Conservation (phyloP, 2,888 invertebrate genomes). For the Diachrysia chrysitis region DNA sequence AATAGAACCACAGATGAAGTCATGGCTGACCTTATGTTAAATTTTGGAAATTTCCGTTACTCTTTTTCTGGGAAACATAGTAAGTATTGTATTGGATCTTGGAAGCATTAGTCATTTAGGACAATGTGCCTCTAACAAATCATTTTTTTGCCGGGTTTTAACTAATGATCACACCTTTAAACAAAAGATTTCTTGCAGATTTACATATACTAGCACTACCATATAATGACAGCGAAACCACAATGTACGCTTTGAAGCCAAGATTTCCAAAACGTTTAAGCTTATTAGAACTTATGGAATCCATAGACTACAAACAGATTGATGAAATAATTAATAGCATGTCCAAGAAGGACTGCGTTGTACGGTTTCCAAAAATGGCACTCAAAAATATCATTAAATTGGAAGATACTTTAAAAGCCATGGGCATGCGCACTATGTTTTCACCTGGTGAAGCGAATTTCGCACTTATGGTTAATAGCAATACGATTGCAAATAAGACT, state of each 20-base stretch:
- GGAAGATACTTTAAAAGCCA: conserved; percentile 84
- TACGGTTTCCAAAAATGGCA: conserved; percentile 93
- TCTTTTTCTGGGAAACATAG: conserved; percentile 70
- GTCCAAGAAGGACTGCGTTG: conserved; percentile 83
- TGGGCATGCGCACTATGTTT: conserved; percentile 92
- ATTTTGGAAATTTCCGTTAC: conserved; percentile 77
- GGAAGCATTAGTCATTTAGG: conserved; percentile 9
- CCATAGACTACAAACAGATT: conserved; percentile 84
- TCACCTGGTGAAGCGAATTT: conserved; percentile 90
- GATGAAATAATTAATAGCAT: conserved; percentile 85
- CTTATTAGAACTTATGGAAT: conserved; percentile 83
- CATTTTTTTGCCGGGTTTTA: neutral
- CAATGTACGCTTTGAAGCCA: conserved; percentile 92
- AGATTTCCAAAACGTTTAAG: conserved; percentile 73
- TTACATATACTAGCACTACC: conserved; percentile 92
- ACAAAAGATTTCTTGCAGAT: conserved; percentile 71
- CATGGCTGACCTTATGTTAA: conserved; percentile 91
- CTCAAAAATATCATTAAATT: conserved; percentile 90
- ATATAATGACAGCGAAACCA: conserved; percentile 91
- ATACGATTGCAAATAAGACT: conserved; percentile 61
- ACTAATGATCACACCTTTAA: conserved; percentile 13
- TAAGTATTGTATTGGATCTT: conserved; percentile 53
- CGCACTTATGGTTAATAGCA: conserved; percentile 88
- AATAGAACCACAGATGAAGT: conserved; percentile 74
- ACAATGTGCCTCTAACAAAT: neutral